Percentiles rank a stretch among this genome's conserved stretches.
These are phyloP conservation scores for Phoebastria nigripes DNA, from an alignment of 2,797 vertebrate genomes.

Conservation along the genomic window DNA sequence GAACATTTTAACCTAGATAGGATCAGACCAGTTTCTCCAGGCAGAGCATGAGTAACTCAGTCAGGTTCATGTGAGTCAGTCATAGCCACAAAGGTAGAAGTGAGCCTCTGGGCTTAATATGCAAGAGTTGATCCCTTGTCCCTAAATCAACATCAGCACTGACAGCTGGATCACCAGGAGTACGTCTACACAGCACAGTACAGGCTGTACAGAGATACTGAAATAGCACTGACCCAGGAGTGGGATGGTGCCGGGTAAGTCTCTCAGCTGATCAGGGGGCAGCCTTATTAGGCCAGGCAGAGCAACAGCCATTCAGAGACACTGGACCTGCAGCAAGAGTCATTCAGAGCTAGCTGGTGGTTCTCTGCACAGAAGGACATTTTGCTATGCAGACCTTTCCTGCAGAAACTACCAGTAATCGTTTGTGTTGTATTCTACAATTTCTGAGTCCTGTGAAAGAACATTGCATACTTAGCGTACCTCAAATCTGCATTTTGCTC, in stretches of 20 bases:
- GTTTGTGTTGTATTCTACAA: background rate
- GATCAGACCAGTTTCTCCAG: background rate
- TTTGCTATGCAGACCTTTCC: background rate
- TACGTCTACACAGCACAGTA: background rate
- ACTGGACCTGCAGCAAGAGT: background rate
- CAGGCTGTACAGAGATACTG: background rate
- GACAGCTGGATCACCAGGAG: background rate
- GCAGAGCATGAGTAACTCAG: background rate
- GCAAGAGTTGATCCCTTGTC: constrained; percentile 17
- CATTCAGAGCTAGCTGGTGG: background rate
- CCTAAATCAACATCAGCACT: constrained; percentile 3
- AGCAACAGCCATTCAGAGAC: background rate
- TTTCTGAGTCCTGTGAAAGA: background rate
- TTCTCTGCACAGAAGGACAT: background rate
- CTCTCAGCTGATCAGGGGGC: background rate
- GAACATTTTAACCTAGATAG: background rate
- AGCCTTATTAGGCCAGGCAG: background rate
- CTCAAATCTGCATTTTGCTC: background rate
- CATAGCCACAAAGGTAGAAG: constrained; percentile 28
- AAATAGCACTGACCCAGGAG: background rate
- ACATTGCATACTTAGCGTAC: background rate
- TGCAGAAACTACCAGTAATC: background rate
- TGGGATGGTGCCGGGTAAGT: fast-evolving
- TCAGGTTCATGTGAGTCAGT: background rate
- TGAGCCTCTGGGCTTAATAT: constrained; percentile 14